phyloP scores from a whole-genome alignment of 2,888 invertebrate genomes.

The Pediacus dermestoides region DNA sequence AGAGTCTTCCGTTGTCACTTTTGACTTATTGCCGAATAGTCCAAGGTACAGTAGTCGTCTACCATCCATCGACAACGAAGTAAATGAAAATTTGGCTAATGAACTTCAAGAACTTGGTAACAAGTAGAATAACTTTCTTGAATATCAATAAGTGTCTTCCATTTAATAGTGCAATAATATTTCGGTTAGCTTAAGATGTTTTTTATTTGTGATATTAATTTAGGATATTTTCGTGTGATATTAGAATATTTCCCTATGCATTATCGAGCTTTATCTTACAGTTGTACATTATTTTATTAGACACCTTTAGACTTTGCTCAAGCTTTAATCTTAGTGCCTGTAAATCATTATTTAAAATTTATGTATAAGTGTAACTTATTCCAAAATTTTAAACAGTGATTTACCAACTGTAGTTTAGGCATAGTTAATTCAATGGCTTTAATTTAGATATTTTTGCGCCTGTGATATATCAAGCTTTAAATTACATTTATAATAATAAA shows the following conservation, averaged over 20 bases:
- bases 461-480: slow-evolving; percentile 26
- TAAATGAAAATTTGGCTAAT: slow-evolving; percentile 58
- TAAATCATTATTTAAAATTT: slow-evolving; percentile 3
- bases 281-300: slow-evolving; percentile 23
- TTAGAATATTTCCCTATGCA: slow-evolving; percentile 6
- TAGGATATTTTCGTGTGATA: slow-evolving; percentile 7
- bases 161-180: slow-evolving; percentile 10
- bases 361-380: not conserved
- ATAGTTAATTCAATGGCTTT: slow-evolving; percentile 10
- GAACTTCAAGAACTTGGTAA: slow-evolving; percentile 58
- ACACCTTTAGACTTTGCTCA: slow-evolving; percentile 48
- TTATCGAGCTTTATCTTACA: slow-evolving; percentile 13
- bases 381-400: slow-evolving; percentile 21
- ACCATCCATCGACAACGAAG: slow-evolving; percentile 51
- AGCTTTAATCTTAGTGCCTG: slow-evolving; percentile 39
- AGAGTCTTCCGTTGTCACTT: too few relatives aligned
- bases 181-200: slow-evolving; percentile 8
- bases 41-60: too few relatives aligned
- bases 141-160: slow-evolving; percentile 8
- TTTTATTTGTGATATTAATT: slow-evolving; percentile 18
- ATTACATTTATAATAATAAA: slow-evolving; percentile 14
- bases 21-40: too few relatives aligned
- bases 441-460: slow-evolving; percentile 7
- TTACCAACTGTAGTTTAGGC: slow-evolving; percentile 6
- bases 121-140: slow-evolving; percentile 18